phyloP scores from a whole-genome alignment of 1,140 invertebrate genomes.

The Drosophila tropicalis region DNA sequence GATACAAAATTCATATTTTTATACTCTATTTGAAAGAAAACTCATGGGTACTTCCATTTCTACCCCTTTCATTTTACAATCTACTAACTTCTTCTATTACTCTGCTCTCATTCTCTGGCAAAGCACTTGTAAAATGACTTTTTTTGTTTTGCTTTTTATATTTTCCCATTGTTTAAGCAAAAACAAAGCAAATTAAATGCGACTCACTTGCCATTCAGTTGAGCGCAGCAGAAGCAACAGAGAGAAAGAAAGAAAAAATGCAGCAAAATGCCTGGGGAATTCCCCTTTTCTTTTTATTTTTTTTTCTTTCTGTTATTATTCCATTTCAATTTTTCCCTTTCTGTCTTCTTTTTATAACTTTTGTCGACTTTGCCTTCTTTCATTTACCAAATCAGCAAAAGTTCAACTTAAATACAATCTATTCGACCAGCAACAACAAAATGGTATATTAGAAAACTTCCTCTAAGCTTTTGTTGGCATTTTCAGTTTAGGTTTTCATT shows the following conservation, averaged over 20 bases:
- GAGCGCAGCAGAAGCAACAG: slow-evolving; percentile 59
- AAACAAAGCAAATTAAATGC: slow-evolving; percentile 80
- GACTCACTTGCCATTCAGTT: slow-evolving; percentile 80
- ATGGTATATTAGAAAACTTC: slow-evolving; percentile 53
- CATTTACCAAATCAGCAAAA: slow-evolving; percentile 19
- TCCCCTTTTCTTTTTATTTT: slow-evolving; percentile 5
- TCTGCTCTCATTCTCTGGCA: neutral
- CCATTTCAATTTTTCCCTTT: neutral
- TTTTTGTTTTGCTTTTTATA: slow-evolving; percentile 56
- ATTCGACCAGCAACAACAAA: slow-evolving; percentile 13
- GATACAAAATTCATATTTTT: too few relatives aligned
- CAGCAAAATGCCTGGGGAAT: slow-evolving; percentile 22
- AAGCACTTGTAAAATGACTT: slow-evolving; percentile 76
- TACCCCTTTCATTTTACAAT: slow-evolving; percentile 1
- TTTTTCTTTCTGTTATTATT: neutral
- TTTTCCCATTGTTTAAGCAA: slow-evolving; percentile 61
- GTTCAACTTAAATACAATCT: slow-evolving; percentile 21
- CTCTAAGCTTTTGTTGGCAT: slow-evolving; percentile 54
- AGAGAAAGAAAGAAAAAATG: slow-evolving; percentile 29
- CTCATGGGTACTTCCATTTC: neutral
- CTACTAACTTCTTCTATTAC: slow-evolving; percentile 21
- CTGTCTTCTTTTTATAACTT: neutral
- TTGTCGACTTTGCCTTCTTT: slow-evolving; percentile 1
- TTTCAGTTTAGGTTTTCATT: slow-evolving; percentile 44
- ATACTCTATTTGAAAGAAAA: neutral